Percentiles rank a stretch among this genome's conserved stretches.
These are phyloP conservation scores for Planiliza haematocheilus DNA, from an alignment of 2,113 vertebrate species.

Conservation along the genomic window DNA sequence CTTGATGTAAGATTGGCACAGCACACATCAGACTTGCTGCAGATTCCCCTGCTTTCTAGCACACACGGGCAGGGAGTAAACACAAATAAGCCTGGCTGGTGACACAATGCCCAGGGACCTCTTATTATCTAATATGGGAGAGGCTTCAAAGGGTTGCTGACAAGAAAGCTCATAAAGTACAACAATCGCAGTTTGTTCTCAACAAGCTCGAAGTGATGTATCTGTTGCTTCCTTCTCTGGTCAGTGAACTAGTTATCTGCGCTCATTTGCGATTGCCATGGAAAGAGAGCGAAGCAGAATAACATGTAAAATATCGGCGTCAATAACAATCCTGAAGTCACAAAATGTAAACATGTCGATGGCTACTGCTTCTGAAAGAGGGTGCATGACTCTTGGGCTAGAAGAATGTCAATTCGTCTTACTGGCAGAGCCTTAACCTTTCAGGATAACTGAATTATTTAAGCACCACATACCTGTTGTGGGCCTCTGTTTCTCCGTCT, in stretches of 20 bases:
- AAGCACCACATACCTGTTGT: constrained; percentile 80
- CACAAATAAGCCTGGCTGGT: constrained; percentile 39
- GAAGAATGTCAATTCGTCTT: constrained; percentile 82
- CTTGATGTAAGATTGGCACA: constrained; percentile 58
- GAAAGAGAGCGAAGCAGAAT: constrained; percentile 19
- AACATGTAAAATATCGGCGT: constrained; percentile 56
- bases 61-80: constrained; percentile 45
- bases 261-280: constrained; percentile 4
- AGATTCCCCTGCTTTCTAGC: constrained; percentile 44
- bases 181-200: too few relatives aligned
- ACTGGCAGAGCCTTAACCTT: constrained; percentile 81
- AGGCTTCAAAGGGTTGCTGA: constrained; percentile 17
- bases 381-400: constrained; percentile 68
- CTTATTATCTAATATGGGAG: constrained; percentile 31
- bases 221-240: constrained; percentile 1
- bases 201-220: too few relatives aligned
- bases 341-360: constrained; percentile 65
- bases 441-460: constrained; percentile 86
- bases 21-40: constrained; percentile 31
- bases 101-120: constrained; percentile 27
- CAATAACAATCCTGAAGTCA: constrained; percentile 64
- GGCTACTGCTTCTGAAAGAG: constrained; percentile 54
- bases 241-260: neutral
- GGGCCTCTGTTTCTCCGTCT: constrained; percentile 72
- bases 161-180: constrained; percentile 19